phyloP scores from a whole-genome alignment of 1,140 invertebrate species.

The Pissodes strobi region DNA sequence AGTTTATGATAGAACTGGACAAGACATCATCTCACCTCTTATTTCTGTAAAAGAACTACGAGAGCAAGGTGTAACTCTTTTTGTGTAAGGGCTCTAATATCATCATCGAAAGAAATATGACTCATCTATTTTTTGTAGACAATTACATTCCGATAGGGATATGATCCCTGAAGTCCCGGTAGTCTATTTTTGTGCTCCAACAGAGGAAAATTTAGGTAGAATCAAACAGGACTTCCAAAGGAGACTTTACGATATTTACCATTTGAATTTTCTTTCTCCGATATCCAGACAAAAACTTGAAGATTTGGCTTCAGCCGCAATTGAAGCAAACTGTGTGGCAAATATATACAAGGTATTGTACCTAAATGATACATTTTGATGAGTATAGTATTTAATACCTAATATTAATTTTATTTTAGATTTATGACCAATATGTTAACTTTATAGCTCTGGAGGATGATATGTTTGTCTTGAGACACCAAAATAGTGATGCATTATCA shows the following conservation, averaged over 20 bases:
- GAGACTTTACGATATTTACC: too few species aligned
- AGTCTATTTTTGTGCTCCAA: constrained; percentile 98
- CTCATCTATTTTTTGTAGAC: constrained; percentile 60
- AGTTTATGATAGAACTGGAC: constrained; percentile 93
- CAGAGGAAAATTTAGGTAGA: constrained; percentile 93
- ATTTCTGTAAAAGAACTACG: constrained; percentile 94
- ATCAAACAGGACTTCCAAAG: constrained; percentile 93
- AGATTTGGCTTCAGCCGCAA: constrained; percentile 89
- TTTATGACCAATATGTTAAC: constrained; percentile 97
- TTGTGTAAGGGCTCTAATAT: constrained; percentile 74
- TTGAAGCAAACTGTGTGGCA: constrained; percentile 84
- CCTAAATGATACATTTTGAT: too few species aligned
- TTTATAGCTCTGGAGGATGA: constrained; percentile 99
- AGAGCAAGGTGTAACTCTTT: constrained; percentile 95
- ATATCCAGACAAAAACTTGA: constrained; percentile 94
- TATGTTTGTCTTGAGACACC: constrained; percentile 92
- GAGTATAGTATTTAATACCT: constrained; percentile 1
- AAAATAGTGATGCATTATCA: constrained; percentile 86
- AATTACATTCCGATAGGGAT: constrained; percentile 92
- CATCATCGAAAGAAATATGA: neutral
- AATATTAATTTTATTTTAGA: constrained; percentile 54
- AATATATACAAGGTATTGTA: constrained; percentile 89
- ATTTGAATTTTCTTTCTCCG: constrained; percentile 95
- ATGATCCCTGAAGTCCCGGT: constrained; percentile 65
- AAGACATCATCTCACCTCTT: constrained; percentile 97